Conservation (phyloP, 1,140 invertebrate genomes). For the Lasioglossum albipes region DNA sequence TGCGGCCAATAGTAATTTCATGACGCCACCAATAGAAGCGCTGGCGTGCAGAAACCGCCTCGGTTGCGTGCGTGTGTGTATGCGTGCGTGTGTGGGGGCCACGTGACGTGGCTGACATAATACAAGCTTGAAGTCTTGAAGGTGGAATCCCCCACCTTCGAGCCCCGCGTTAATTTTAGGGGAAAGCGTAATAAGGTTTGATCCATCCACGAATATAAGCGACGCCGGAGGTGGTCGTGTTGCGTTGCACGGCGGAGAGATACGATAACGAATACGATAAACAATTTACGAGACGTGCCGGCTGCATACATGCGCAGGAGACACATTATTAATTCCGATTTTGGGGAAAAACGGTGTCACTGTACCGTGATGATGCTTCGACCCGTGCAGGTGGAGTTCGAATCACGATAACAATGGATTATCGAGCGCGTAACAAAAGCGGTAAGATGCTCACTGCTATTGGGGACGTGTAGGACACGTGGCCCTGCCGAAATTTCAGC, state of each 20-base stretch:
- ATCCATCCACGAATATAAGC: slow-evolving; percentile 31
- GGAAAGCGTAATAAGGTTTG: slow-evolving; percentile 72
- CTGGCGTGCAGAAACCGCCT: slow-evolving; percentile 55
- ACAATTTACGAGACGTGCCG: no score
- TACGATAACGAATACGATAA: background rate
- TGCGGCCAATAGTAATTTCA: slow-evolving; percentile 66
- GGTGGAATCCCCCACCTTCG: background rate
- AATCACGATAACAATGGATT: background rate
- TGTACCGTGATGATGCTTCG: slow-evolving; percentile 65
- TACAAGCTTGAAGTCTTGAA: slow-evolving; percentile 4
- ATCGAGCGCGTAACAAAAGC: background rate
- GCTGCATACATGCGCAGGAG: background rate
- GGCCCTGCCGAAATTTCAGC: slow-evolving; percentile 71
- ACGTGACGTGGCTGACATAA: background rate
- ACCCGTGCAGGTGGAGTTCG: slow-evolving; percentile 8
- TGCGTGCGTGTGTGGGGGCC: background rate
- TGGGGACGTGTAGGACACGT: slow-evolving; percentile 9
- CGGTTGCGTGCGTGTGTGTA: slow-evolving; percentile 15
- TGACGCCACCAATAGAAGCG: slow-evolving; percentile 69
- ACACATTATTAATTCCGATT: slow-evolving; percentile 66
- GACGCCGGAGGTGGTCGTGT: background rate
- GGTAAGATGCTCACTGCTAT: background rate
- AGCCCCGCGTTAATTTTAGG: slow-evolving; percentile 72
- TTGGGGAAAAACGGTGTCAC: slow-evolving; percentile 80
- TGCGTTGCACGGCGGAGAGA: no score